phyloP scores from a whole-genome alignment of 2,113 vertebrate species.

The Microcebus tavaratra region DNA sequence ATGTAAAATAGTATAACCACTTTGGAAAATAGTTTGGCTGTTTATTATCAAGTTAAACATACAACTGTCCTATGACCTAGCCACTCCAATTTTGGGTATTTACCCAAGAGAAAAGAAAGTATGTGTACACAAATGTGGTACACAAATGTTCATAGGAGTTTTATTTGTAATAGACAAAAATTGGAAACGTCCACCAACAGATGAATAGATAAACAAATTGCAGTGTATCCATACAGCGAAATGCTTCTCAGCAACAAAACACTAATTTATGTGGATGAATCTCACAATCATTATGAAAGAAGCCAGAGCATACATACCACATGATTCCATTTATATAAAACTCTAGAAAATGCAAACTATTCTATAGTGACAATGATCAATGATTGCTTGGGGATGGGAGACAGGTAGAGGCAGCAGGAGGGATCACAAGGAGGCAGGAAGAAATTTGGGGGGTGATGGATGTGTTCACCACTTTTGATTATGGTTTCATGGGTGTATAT shows the following conservation, averaged over 20 bases:
- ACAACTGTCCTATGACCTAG: neutral
- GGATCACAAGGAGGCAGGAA: neutral
- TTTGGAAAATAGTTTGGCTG: neutral
- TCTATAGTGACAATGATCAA: neutral
- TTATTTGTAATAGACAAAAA: neutral
- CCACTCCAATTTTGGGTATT: neutral
- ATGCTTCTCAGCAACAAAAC: neutral
- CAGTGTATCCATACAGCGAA: neutral
- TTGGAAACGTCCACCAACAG: neutral
- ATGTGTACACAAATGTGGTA: neutral
- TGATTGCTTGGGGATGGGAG: neutral
- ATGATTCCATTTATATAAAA: neutral
- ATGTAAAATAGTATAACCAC: neutral
- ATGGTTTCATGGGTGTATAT: neutral
- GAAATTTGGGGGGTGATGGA: neutral
- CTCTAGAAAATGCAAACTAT: conserved; percentile 22
- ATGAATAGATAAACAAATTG: neutral
- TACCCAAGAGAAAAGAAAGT: neutral
- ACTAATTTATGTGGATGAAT: neutral
- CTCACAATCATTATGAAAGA: neutral
- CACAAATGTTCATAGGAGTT: neutral
- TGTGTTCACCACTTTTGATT: neutral
- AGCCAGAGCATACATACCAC: neutral
- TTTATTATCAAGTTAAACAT: conserved; percentile 39
- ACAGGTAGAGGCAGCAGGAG: neutral